Evolutionary conservation across 2,888 invertebrate species (phyloP).

Genomic region (Drepana falcataria): DNA sequence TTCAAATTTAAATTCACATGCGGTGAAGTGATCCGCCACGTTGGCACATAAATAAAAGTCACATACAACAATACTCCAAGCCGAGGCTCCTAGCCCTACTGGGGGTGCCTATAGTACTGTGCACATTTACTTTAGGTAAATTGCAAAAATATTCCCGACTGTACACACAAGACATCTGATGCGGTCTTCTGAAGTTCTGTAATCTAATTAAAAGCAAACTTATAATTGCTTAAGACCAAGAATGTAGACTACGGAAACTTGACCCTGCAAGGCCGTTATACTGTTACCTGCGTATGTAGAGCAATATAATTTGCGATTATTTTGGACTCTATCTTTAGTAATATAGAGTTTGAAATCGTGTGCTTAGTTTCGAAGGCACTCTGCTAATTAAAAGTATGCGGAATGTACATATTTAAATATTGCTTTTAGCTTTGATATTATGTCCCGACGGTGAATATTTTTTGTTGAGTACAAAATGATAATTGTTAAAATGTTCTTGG

Average conservation of each 20-base stretch:
- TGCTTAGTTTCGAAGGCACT: constrained; percentile 6
- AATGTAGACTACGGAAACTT: constrained; percentile 60
- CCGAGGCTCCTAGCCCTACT: too few species aligned
- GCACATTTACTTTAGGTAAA: too few species aligned
- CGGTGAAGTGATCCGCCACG: too few species aligned
- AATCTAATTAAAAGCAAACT: too few species aligned
- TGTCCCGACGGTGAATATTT: neutral
- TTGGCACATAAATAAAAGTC: too few species aligned
- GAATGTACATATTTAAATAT: constrained; percentile 12
- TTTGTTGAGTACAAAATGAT: neutral
- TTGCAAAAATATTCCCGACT: too few species aligned
- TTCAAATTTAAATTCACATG: too few species aligned
- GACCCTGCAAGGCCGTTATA: constrained; percentile 66
- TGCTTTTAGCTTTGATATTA: constrained; percentile 1
- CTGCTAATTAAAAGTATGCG: constrained; percentile 21
- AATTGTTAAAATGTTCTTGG: neutral
- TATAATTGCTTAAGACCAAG: too few species aligned
- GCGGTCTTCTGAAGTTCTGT: too few species aligned
- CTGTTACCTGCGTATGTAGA: constrained; percentile 54
- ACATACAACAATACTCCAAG: too few species aligned
- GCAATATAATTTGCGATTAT: constrained; percentile 25
- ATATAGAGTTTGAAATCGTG: constrained; percentile 15
- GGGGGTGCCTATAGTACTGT: too few species aligned
- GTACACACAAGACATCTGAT: too few species aligned
- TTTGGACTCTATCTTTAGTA: constrained; percentile 8